Evolutionary conservation across 2,888 invertebrate genomes (phyloP).

Genomic region (Oxytorus armatus): DNA sequence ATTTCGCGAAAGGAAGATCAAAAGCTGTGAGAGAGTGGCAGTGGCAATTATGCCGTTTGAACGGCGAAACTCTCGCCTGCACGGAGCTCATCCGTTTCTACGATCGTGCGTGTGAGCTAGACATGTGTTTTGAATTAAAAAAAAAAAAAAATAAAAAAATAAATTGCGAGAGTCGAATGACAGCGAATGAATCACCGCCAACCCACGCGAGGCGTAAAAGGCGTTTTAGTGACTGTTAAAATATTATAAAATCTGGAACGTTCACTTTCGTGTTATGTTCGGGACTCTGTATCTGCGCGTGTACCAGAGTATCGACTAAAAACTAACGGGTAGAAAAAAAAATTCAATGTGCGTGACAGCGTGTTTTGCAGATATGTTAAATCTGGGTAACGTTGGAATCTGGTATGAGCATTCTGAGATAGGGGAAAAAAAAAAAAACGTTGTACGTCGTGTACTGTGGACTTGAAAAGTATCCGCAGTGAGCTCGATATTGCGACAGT

Average conservation of each 20-base stretch:
- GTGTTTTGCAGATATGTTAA: no score
- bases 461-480: no score
- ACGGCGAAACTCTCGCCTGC: slow-evolving; percentile 8
- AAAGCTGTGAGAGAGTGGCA: slow-evolving; percentile 26
- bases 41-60: slow-evolving; percentile 21
- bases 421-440: no score
- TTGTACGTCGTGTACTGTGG: no score
- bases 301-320: slow-evolving; percentile 14
- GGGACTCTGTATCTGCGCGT: no score
- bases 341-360: no score
- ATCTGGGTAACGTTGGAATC: no score
- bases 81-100: no score
- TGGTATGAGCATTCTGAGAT: no score
- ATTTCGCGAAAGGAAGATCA: slow-evolving; percentile 20
- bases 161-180: slow-evolving; percentile 47
- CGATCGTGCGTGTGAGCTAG: background rate
- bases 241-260: slow-evolving; percentile 37
- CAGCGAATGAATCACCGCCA: slow-evolving; percentile 54
- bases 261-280: slow-evolving; percentile 29
- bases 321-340: slow-evolving; percentile 47
- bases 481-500: no score
- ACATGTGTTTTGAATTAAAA: slow-evolving; percentile 45
- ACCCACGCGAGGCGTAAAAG: slow-evolving; percentile 33
- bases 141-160: slow-evolving; percentile 1
- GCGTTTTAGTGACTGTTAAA: slow-evolving; percentile 27